Conservation (phyloP, 2,888 invertebrate species). For the Formica aserva region DNA sequence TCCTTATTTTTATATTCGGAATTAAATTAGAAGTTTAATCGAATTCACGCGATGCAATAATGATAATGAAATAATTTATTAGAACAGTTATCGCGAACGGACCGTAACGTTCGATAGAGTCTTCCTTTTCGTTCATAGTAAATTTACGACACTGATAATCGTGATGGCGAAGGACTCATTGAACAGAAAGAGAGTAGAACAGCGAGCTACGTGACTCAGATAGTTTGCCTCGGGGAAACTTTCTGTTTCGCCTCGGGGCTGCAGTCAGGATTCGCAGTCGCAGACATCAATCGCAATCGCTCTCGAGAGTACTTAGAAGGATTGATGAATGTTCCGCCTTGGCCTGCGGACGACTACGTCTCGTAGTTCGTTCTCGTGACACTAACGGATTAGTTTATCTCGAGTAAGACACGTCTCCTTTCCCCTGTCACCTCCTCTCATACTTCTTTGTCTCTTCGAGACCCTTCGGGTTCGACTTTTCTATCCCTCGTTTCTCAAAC, state of each 20-base stretch:
- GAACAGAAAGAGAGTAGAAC: constrained; percentile 24
- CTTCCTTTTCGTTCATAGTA: constrained; percentile 28
- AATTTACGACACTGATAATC: constrained; percentile 30
- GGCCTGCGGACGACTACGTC: constrained; percentile 14
- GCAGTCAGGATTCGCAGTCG: constrained; percentile 16
- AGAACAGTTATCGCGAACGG: not conserved
- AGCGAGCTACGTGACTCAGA: not conserved
- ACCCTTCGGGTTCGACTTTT: constrained; percentile 2
- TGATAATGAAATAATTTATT: constrained; percentile 17
- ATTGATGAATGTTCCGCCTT: constrained; percentile 39
- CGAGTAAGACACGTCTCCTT: not conserved
- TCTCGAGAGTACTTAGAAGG: constrained; percentile 21
- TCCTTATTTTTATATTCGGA: not conserved
- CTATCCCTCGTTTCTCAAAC: not conserved
- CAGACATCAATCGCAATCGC: constrained; percentile 32
- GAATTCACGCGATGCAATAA: not conserved
- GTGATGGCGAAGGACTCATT: constrained; percentile 4
- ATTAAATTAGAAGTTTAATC: not conserved
- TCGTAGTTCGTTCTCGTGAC: constrained; percentile 18
- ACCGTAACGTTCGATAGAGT: constrained; percentile 10
- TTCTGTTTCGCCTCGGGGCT: constrained; percentile 35
- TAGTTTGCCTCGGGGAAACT: constrained; percentile 34
- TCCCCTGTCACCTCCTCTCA: not conserved
- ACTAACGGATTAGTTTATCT: constrained; percentile 34
- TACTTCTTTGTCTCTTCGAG: not conserved